These are phyloP conservation scores for Prinia subflava DNA, from an alignment of 2,113 vertebrate species.

Conservation along the genomic window DNA sequence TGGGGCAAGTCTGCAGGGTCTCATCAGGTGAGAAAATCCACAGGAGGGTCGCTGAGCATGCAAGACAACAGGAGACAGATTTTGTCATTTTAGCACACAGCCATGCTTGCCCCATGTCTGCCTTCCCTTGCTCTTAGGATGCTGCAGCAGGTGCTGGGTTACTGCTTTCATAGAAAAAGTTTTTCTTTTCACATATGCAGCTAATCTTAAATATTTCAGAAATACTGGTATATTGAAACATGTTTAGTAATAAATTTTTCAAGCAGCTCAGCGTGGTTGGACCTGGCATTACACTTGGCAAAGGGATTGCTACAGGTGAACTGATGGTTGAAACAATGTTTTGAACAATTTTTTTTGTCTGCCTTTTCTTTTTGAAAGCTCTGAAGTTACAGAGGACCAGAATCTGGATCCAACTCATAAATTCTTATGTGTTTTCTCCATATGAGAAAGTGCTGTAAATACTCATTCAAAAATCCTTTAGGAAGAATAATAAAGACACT, in stretches of 20 bases:
- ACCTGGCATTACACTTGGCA: background rate
- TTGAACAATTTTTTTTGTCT: background rate
- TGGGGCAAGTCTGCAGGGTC: background rate
- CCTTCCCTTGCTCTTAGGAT: background rate
- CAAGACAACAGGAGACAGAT: background rate
- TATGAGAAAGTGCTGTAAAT: background rate
- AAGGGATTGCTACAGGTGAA: background rate
- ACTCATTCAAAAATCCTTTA: background rate
- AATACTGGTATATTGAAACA: background rate
- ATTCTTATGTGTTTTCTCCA: background rate
- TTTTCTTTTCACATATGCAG: background rate
- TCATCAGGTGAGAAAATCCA: background rate
- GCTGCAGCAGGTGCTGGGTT: background rate
- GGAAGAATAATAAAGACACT: background rate
- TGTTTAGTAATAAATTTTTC: background rate
- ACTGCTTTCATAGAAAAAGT: background rate
- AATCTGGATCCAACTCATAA: background rate
- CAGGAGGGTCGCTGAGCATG: background rate
- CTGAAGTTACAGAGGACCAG: background rate
- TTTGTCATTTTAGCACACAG: background rate
- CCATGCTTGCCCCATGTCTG: rapidly evolving
- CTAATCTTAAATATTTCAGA: background rate
- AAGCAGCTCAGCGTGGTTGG: background rate
- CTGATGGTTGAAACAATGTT: background rate
- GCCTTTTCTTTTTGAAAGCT: background rate